Conservation (phyloP, 2,113 vertebrate genomes). For the Steatornis caripensis region DNA sequence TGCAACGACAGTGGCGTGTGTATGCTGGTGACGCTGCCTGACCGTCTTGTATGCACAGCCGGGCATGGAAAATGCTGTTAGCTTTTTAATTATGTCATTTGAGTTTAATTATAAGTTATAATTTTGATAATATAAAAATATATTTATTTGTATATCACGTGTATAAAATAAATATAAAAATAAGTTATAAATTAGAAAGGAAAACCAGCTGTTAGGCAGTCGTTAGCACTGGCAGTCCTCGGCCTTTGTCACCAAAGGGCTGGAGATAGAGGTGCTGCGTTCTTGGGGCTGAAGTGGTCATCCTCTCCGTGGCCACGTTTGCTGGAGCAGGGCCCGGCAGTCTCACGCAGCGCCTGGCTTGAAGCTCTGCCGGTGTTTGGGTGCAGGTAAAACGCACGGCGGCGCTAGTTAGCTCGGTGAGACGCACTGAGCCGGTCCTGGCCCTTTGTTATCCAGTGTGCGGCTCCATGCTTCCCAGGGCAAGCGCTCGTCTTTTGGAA, state of each 20-base stretch:
- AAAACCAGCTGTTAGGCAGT: neutral
- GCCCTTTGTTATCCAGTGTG: neutral
- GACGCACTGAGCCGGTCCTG: neutral
- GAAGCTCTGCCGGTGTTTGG: neutral
- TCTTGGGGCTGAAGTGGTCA: neutral
- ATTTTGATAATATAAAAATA: neutral
- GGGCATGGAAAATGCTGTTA: neutral
- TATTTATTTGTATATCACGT: neutral
- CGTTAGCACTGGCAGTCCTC: neutral
- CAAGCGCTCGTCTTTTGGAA: neutral
- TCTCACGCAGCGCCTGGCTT: neutral
- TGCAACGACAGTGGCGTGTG: rapidly evolving
- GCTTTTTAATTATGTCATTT: neutral
- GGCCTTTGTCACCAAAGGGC: neutral
- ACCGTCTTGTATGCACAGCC: neutral
- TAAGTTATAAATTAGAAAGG: neutral
- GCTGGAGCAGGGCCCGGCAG: rapidly evolving
- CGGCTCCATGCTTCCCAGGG: neutral
- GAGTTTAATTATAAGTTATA: neutral
- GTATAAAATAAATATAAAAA: neutral
- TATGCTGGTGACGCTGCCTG: neutral
- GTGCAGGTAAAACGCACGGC: neutral
- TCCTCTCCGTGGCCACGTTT: too few species aligned
- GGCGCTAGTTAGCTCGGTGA: neutral
- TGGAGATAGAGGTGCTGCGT: neutral